Conservation (phyloP, 2,113 vertebrate genomes). For the Scomber japonicus region DNA sequence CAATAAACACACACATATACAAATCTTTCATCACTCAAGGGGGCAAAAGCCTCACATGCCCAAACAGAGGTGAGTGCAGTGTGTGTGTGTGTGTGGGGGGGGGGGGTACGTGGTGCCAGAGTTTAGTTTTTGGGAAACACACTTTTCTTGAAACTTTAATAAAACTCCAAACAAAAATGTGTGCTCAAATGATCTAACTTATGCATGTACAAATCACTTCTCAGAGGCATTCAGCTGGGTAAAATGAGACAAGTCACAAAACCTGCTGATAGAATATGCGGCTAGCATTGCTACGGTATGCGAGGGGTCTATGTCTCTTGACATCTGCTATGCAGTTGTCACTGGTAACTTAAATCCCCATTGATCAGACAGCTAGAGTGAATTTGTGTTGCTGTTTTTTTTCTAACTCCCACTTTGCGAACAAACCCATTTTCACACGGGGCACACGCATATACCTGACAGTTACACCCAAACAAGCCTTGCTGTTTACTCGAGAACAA, state of each 20-base stretch:
- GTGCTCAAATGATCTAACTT: constrained; percentile 64
- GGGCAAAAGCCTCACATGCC: constrained; percentile 68
- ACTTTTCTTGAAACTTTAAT: constrained; percentile 73
- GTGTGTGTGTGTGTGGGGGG: too few species aligned
- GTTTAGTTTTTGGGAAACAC: constrained; percentile 63
- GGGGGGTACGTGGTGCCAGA: constrained; percentile 60
- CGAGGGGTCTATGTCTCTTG: constrained; percentile 77
- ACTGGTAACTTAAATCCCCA: constrained; percentile 82
- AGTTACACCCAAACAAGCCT: constrained; percentile 85
- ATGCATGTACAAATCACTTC: constrained; percentile 74
- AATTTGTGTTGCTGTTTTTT: constrained; percentile 82
- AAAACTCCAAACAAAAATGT: constrained; percentile 53
- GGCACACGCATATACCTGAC: constrained; percentile 82
- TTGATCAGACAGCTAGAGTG: constrained; percentile 83
- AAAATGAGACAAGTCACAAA: constrained; percentile 75
- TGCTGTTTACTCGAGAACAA: constrained; percentile 85
- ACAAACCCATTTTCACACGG: constrained; percentile 84
- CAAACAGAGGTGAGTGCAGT: constrained; percentile 70
- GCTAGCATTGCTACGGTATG: constrained; percentile 62
- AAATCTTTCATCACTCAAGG: constrained; percentile 74
- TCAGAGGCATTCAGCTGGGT: constrained; percentile 66
- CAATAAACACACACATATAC: constrained; percentile 69
- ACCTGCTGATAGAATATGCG: constrained; percentile 73
- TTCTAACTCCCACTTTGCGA: constrained; percentile 83
- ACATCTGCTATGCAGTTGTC: constrained; percentile 83